Base-by-base conservation (phyloP, 2,888 invertebrate genomes). In the Eulithis prunata region DNA sequence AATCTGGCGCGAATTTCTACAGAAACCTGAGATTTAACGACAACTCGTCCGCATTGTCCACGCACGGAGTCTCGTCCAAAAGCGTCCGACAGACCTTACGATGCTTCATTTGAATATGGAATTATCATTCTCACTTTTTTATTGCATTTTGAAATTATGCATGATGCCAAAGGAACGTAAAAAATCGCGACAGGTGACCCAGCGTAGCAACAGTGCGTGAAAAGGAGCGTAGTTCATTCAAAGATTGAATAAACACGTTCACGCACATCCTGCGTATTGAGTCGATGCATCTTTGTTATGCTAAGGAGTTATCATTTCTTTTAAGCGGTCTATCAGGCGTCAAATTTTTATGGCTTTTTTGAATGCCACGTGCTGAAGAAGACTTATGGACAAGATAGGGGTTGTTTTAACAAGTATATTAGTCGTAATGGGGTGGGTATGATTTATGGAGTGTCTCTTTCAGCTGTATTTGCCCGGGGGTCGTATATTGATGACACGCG, bases 391-490 rank as follows among this genome's bases (percentile, higher is more conserved):
- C 88, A 86, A 92, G 93, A 91, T 88, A 92, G 86, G 69, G 92
- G 92, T 90, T 91, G 91, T 91, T 91, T 89, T 90, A 91, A 93
- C 92, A 91, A 90, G 85, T 90, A 87, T 91, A 92, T 92, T 92
- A 92, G 87, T 80, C 78, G 85, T 88, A 85, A 89, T 89, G 78
- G 92, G 91, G 92, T 85, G 83, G 73, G 74, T 80, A 89, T 93
- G 93, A 93, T 92, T 91, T 91, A 93, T 92, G 84, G 85, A 81
- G 84, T 88, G 92, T 91, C 92, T 90, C 82, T 85, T 84, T 81
- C 92, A 92, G 86, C 82, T 86, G 86, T 88, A 86, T 87, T 90
- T 86, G 87, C 81, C 75, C 77, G 84, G 85, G 74, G 88, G 85
- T 82, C 79, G 81, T 82, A 87, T 91, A 91, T 91, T 87, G 90